These are phyloP conservation scores for Gambusia affinis DNA, from an alignment of 2,113 vertebrate genomes.

Conservation along the genomic window DNA sequence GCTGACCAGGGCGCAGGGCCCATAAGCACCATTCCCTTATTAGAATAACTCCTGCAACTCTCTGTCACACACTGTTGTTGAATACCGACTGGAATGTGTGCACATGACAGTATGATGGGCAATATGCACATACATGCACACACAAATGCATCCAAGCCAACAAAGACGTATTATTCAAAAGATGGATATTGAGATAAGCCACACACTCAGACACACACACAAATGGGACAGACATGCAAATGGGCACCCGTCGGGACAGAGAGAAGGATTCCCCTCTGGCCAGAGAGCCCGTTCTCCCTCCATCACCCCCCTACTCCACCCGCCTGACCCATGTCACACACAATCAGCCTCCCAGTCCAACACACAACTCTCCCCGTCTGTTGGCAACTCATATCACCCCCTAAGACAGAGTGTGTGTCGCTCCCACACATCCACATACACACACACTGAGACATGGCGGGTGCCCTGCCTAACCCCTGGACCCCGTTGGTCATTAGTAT, in stretches of 20 bases:
- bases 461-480: conserved; percentile 69
- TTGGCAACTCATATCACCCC: conserved; percentile 32
- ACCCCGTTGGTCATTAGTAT: conserved; percentile 77
- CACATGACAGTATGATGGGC: conserved; percentile 57
- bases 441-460: conserved; percentile 47
- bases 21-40: conserved; percentile 64
- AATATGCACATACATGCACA: conserved; percentile 62
- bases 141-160: conserved; percentile 53
- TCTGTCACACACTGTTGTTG: conserved; percentile 39
- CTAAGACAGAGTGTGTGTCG: conserved; percentile 25
- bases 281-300: conserved; percentile 62
- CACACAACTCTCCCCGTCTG: conserved; percentile 40
- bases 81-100: conserved; percentile 45
- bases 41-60: conserved; percentile 71
- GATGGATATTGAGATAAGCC: conserved; percentile 51
- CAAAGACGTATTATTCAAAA: conserved; percentile 64
- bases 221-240: conserved; percentile 74
- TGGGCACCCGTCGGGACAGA: conserved; percentile 57
- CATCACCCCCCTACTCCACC: conserved; percentile 43
- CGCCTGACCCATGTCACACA: conserved; percentile 75
- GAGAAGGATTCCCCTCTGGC: conserved; percentile 71
- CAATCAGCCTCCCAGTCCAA: conserved; percentile 68
- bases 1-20: conserved; percentile 66
- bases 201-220: conserved; percentile 34
- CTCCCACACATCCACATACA: conserved; percentile 38